Evolutionary conservation across 1,140 invertebrate genomes (phyloP), one percentile per base, ranked within the genome.

Genomic region (Apis florea): DNA sequence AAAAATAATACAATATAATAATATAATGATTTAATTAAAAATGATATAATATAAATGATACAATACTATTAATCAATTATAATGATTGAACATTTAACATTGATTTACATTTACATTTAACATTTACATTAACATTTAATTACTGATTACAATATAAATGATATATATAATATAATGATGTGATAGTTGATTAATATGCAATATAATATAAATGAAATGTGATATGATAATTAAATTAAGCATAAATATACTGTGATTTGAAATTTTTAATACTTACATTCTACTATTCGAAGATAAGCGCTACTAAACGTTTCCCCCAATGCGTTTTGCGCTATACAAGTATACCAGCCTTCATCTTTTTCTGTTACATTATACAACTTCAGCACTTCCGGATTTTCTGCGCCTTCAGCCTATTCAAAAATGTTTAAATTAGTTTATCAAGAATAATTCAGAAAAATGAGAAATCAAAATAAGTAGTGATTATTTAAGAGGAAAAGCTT

Each of bases 271-370:
- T 81, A 95, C 95, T 96, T 94, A 97, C 96, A 95, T 90, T 97
- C 96, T 8, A 98, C 94, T 17, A 99, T 97, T 66, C 95, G 95
- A 2, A 99, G 94, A 92, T 98, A 99, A 19, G 97, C 97, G 89
- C 96, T 97, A 53, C 96, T 95, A 67, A 96, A 95, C 1, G 96
- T 96, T 49, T 95, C 94, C 0, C 98, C 98, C 19, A 98, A 94
- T 59, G 95, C 95, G 91, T 98, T 99, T 8, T 96, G 95, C 1
- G 97, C 98, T 10, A 98, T 94, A 90, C 98, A 99, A 0, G 97
- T 97, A 90, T 99, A 99, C 97, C 97, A 98, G 2, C 98, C 98
- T 91, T 98, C 97, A 88, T 98, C 96, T 56, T 96, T 95, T 79
- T 96, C 94, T 0, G 97, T 98, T 0, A 99, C 96, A 90, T 99